Conservation (phyloP, 2,888 invertebrate genomes). For the Lasioglossum lativentre region DNA sequence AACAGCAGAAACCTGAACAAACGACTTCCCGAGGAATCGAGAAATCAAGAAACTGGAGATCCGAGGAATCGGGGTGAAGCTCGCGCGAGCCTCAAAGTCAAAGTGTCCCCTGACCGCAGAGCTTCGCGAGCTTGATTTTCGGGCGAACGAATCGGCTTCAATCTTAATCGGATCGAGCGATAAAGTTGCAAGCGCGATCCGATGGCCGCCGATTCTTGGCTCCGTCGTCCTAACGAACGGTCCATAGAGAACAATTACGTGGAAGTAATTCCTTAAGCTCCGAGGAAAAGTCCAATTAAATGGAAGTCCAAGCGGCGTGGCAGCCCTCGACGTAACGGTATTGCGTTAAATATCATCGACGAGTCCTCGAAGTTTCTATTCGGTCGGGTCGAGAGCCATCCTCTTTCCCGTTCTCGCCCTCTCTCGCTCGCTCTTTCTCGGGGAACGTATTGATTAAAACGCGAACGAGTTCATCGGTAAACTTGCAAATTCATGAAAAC, state of each 20-base stretch:
- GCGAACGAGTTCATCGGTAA: conserved; percentile 43
- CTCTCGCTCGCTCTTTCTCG: neutral
- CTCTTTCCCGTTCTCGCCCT: neutral
- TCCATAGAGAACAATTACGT: conserved; percentile 59
- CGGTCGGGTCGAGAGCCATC: conserved; percentile 28
- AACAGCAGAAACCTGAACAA: neutral
- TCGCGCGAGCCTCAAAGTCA: neutral
- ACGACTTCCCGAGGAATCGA: neutral
- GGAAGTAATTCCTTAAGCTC: conserved; percentile 65
- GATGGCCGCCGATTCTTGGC: conserved; percentile 26
- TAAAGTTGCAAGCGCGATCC: conserved; percentile 9
- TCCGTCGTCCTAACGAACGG: conserved; percentile 49
- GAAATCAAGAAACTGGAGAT: neutral
- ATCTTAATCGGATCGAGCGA: conserved; percentile 17
- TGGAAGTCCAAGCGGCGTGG: conserved; percentile 41
- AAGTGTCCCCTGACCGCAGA: neutral
- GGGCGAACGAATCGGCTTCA: neutral
- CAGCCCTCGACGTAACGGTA: conserved; percentile 57
- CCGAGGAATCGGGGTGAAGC: conserved; percentile 14
- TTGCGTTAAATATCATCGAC: conserved; percentile 60
- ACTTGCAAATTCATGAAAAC: conserved; percentile 39
- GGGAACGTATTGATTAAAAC: conserved; percentile 52
- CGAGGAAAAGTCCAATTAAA: conserved; percentile 66
- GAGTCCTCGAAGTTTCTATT: conserved; percentile 58
- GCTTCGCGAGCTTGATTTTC: conserved; percentile 8